phyloP scores from a whole-genome alignment of 2,888 invertebrate species.

The Harmothoe impar region DNA sequence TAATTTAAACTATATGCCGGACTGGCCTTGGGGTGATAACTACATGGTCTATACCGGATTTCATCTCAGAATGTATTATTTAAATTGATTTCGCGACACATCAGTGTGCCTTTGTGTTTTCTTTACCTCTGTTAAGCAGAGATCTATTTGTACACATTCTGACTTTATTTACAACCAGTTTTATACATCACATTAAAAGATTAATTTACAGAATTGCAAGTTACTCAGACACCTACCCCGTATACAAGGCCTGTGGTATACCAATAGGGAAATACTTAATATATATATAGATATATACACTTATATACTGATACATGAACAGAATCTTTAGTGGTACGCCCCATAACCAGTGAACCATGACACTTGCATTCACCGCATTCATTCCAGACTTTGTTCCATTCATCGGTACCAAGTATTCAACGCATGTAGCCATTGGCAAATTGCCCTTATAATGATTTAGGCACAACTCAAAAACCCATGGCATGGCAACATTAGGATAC shows the following conservation, averaged over 20 bases:
- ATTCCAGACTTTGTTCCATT: neutral
- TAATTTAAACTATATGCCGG: neutral
- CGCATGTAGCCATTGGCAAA: neutral
- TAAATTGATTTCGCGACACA: neutral
- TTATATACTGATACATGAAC: neutral
- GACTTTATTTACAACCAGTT: constrained; percentile 26
- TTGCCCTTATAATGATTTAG: neutral
- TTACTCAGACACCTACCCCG: neutral
- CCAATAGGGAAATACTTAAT: neutral
- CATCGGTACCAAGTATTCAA: neutral
- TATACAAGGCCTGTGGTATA: constrained; percentile 17
- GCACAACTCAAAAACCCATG: neutral
- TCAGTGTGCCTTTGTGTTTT: neutral
- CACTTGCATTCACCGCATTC: neutral
- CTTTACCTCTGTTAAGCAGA: neutral
- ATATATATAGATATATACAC: neutral
- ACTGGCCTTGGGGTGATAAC: neutral
- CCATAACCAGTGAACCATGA: neutral
- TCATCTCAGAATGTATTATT: neutral
- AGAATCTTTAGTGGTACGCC: neutral
- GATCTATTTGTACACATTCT: neutral
- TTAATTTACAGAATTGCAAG: constrained; percentile 35
- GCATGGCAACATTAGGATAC: neutral
- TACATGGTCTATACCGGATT: neutral
- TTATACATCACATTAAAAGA: neutral